Conservation (phyloP, 2,888 invertebrate species). For the Drosophila setosimentum region DNA sequence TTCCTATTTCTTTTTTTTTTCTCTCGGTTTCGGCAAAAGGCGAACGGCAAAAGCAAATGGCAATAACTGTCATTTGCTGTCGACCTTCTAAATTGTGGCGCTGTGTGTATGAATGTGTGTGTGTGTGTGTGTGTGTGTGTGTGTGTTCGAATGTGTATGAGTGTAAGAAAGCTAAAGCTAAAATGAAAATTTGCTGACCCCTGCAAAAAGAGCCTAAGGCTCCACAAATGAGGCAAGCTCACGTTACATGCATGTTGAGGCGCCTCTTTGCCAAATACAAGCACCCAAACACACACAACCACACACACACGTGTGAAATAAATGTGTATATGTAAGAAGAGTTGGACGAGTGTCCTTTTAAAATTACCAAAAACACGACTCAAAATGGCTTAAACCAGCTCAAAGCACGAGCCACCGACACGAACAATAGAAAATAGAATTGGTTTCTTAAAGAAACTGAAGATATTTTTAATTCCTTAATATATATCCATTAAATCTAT, state of each 20-base stretch:
- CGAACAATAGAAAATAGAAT: background rate
- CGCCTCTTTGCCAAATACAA: slow-evolving; percentile 14
- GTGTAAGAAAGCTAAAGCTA: slow-evolving; percentile 38
- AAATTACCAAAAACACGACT: background rate
- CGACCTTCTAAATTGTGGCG: slow-evolving; percentile 70
- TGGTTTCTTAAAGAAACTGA: background rate
- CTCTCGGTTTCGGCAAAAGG: slow-evolving; percentile 17
- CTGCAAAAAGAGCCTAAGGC: slow-evolving; percentile 55
- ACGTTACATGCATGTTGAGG: slow-evolving; percentile 49
- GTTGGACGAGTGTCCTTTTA: slow-evolving; percentile 8
- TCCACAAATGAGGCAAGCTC: slow-evolving; percentile 52
- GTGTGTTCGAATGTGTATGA: slow-evolving; percentile 20
- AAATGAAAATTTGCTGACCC: slow-evolving; percentile 77
- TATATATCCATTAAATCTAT: background rate
- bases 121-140: slow-evolving; percentile 9
- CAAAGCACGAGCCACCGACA: background rate
- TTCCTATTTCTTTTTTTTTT: slow-evolving; percentile 3
- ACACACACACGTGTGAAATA: slow-evolving; percentile 57
- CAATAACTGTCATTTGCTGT: slow-evolving; percentile 77
- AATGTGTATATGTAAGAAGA: slow-evolving; percentile 35
- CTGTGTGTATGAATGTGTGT: slow-evolving; percentile 10
- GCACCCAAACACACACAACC: slow-evolving; percentile 1
- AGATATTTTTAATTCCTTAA: background rate
- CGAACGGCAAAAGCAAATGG: slow-evolving; percentile 63
- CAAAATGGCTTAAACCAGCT: background rate